Conservation (phyloP, 1,140 invertebrate species). For the Aphelenchoides avenae region DNA sequence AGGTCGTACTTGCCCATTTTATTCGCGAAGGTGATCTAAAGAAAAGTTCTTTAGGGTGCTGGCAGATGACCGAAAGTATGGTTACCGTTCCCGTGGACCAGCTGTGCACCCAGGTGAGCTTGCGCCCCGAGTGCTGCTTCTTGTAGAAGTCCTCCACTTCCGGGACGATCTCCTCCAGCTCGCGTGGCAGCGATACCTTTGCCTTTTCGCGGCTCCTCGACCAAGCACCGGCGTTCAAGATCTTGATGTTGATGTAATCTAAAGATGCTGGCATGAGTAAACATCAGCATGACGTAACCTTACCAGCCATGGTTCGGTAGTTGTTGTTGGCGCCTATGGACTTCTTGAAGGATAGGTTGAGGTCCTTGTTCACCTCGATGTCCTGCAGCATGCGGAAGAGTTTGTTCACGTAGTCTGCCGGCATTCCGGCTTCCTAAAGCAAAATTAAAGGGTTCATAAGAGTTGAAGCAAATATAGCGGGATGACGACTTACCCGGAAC, state of each 20-base stretch:
- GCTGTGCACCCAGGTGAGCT: slow-evolving; percentile 98
- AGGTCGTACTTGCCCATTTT: slow-evolving; percentile 84
- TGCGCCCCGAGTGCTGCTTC: slow-evolving; percentile 87
- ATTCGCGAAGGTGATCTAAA: slow-evolving; percentile 78
- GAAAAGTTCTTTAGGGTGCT: slow-evolving; percentile 66
- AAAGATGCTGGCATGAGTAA: slow-evolving; percentile 19
- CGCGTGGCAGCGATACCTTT: slow-evolving; percentile 87
- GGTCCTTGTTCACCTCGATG: slow-evolving; percentile 82
- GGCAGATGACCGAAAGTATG: slow-evolving; percentile 16
- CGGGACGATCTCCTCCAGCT: slow-evolving; percentile 92
- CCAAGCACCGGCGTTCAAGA: slow-evolving; percentile 97
- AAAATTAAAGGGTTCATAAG: slow-evolving; percentile 4
- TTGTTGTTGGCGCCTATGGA: slow-evolving; percentile 55
- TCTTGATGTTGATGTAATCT: slow-evolving; percentile 70
- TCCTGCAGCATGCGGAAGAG: slow-evolving; percentile 86
- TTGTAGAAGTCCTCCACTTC: slow-evolving; percentile 76
- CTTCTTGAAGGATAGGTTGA: slow-evolving; percentile 62
- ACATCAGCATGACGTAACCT: too few species aligned
- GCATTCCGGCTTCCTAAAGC: slow-evolving; percentile 85
- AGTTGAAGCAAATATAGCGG: slow-evolving; percentile 1
- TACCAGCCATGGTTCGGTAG: slow-evolving; percentile 18
- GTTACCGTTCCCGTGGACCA: slow-evolving; percentile 94
- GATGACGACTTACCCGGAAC: slow-evolving; percentile 64
- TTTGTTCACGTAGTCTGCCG: slow-evolving; percentile 98
- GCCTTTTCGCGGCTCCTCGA: slow-evolving; percentile 79